phyloP scores from a whole-genome alignment of 1,140 invertebrate species.

The Zaprionus taronus region DNA sequence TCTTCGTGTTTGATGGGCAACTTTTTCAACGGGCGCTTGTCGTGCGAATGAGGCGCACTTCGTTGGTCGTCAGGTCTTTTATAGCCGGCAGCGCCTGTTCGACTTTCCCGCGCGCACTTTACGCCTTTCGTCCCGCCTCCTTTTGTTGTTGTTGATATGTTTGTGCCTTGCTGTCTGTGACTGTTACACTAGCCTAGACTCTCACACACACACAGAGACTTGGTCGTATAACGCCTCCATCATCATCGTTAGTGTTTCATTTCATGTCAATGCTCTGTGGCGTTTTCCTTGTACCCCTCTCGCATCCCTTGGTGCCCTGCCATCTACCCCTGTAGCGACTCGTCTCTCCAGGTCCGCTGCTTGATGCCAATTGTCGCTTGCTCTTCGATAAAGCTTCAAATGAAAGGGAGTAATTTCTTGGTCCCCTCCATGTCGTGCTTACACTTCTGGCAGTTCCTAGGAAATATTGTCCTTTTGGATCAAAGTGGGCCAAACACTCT shows the following conservation, averaged over 20 bases:
- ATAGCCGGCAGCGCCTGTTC: constrained; percentile 50
- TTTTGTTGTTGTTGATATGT: constrained; percentile 10
- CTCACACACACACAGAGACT: neutral
- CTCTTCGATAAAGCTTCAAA: constrained; percentile 50
- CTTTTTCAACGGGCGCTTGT: constrained; percentile 52
- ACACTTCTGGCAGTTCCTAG: constrained; percentile 50
- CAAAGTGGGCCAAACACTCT: constrained; percentile 27
- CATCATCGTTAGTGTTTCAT: constrained; percentile 51
- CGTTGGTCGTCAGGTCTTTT: constrained; percentile 65
- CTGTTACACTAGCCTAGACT: constrained; percentile 13
- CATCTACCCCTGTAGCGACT: no score
- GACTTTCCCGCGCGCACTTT: constrained; percentile 49
- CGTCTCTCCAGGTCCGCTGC: neutral
- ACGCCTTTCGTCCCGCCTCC: constrained; percentile 50
- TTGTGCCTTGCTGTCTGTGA: constrained; percentile 38
- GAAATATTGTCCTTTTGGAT: constrained; percentile 63
- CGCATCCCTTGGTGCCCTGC: neutral
- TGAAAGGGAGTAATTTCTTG: constrained; percentile 39
- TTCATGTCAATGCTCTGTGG: constrained; percentile 44
- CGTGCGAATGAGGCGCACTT: constrained; percentile 59
- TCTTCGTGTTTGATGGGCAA: constrained; percentile 41
- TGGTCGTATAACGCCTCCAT: constrained; percentile 17
- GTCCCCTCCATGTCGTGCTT: constrained; percentile 34
- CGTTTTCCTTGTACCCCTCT: neutral
- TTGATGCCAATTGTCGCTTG: constrained; percentile 46